Conservation (phyloP, 2,797 vertebrate species). For the Apodemus agrarius region DNA sequence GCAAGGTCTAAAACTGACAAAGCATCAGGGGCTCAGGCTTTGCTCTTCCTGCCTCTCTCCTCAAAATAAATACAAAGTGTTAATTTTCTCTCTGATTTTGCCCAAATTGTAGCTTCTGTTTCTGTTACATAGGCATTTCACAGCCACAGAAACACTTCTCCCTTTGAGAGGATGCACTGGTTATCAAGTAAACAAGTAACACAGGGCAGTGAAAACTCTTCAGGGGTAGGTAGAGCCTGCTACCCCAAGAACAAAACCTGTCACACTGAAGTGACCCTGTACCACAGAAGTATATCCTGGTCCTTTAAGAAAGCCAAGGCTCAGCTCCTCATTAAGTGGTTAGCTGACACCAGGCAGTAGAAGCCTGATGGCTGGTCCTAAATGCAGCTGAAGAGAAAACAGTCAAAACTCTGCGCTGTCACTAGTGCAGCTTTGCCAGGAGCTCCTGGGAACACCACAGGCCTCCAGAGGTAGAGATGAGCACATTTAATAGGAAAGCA, state of each 20-base stretch:
- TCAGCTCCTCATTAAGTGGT: neutral
- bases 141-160: constrained; percentile 13
- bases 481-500: neutral
- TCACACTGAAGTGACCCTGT: neutral
- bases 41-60: neutral
- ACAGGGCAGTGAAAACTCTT: constrained; percentile 35
- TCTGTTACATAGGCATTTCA: constrained; percentile 11
- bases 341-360: neutral
- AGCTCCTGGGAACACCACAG: constrained; percentile 23
- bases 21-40: neutral
- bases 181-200: constrained; percentile 57
- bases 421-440: neutral
- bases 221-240: neutral
- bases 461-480: constrained; percentile 21
- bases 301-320: neutral
- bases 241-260: neutral
- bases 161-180: constrained; percentile 25
- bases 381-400: neutral
- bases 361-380: neutral
- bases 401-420: neutral
- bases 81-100: neutral
- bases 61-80: neutral
- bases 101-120: neutral
- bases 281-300: neutral
- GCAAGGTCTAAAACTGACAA: neutral